A percentile compares a stretch with the other conserved stretches of the same genome.
These are phyloP conservation scores for Cetonia aurata DNA, from an alignment of 2,888 invertebrate genomes.

Conservation along the genomic window DNA sequence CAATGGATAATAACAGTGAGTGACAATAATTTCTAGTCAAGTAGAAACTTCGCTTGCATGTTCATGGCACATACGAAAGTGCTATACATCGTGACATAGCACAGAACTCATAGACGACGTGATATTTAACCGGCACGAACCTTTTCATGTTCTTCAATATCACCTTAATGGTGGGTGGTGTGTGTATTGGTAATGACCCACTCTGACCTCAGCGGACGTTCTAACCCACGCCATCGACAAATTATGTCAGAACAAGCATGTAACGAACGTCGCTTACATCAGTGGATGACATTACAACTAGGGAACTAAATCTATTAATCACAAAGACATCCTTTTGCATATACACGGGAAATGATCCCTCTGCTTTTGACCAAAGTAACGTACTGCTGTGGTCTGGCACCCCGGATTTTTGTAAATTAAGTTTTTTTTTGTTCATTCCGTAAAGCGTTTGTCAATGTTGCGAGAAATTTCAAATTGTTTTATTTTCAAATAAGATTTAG, in stretches of 20 bases:
- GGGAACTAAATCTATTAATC: neutral
- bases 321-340: neutral
- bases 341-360: neutral
- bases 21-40: neutral
- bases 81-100: neutral
- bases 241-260: conserved; percentile 51
- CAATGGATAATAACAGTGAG: neutral
- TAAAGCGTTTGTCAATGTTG: too few species aligned
- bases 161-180: conserved; percentile 20
- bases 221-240: conserved; percentile 50
- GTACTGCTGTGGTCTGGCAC: too few species aligned
- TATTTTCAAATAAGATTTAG: too few species aligned
- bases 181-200: conserved; percentile 52
- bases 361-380: too few species aligned
- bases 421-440: too few species aligned
- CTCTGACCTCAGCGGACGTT: conserved; percentile 51
- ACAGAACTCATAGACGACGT: neutral
- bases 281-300: neutral
- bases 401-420: too few species aligned
- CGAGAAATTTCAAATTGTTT: too few species aligned
- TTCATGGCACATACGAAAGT: neutral
- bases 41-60: conserved; percentile 13
- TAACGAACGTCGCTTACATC: conserved; percentile 10
- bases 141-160: conserved; percentile 14
- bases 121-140: conserved; percentile 18